Percentiles rank a stretch among this genome's conserved stretches.
phyloP scores from a whole-genome alignment of 2,113 vertebrate species.

The Platichthys flesus region DNA sequence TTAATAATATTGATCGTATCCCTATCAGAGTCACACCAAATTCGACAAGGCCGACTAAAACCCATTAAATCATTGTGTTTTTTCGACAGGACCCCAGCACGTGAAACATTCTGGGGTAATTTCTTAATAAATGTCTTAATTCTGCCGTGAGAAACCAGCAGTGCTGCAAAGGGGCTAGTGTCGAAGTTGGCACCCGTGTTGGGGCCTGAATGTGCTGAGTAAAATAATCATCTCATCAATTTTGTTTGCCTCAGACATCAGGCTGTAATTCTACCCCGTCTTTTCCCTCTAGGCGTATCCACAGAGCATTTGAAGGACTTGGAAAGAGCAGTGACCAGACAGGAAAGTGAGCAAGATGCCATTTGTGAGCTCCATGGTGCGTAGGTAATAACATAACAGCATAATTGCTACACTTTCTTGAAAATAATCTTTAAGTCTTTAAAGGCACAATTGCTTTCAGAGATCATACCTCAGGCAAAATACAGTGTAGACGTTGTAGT shows the following conservation, averaged over 20 bases:
- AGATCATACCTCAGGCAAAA: constrained; percentile 40
- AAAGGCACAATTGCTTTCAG: constrained; percentile 50
- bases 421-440: constrained; percentile 59
- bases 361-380: constrained; percentile 60
- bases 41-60: too few species aligned
- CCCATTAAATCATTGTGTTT: background rate
- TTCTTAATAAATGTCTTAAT: constrained; percentile 1
- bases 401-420: constrained; percentile 60
- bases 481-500: constrained; percentile 33
- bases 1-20: too few species aligned
- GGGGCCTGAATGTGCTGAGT: constrained; percentile 23
- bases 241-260: constrained; percentile 49
- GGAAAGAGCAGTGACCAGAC: constrained; percentile 30
- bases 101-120: background rate
- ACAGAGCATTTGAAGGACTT: constrained; percentile 53
- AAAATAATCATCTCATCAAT: constrained; percentile 58
- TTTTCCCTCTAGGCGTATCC: constrained; percentile 11
- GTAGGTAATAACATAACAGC: constrained; percentile 70
- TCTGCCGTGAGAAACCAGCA: constrained; percentile 22
- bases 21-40: too few species aligned
- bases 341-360: constrained; percentile 49
- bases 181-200: constrained; percentile 12
- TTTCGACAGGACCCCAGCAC: background rate
- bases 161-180: constrained; percentile 5
- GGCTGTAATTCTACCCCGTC: constrained; percentile 31